These are phyloP conservation scores for Craniophora ligustri DNA, from an alignment of 2,888 invertebrate species.

Conservation along the genomic window DNA sequence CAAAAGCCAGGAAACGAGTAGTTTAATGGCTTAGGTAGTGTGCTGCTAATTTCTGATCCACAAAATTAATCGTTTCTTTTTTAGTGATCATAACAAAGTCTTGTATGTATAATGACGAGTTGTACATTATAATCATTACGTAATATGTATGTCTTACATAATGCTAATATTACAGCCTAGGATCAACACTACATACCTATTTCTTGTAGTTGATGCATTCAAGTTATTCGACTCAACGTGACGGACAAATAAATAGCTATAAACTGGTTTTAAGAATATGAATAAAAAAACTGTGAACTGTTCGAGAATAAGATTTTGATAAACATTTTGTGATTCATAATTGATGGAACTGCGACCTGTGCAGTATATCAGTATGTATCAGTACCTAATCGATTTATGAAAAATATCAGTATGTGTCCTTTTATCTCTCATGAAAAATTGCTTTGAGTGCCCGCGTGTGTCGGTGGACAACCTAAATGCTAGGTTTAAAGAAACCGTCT, in stretches of 20 bases:
- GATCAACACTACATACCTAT: background rate
- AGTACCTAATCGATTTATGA: too few relatives aligned
- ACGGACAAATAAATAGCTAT: background rate
- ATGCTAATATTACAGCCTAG: background rate
- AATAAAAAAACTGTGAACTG: background rate
- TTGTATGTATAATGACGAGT: constrained; percentile 21
- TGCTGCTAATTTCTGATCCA: constrained; percentile 6
- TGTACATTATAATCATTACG: constrained; percentile 10
- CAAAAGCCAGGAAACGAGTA: too few relatives aligned
- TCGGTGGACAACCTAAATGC: too few relatives aligned
- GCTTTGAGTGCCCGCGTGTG: too few relatives aligned
- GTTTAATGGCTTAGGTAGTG: too few relatives aligned
- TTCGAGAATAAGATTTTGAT: constrained; percentile 7
- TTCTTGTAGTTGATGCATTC: background rate
- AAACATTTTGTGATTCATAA: background rate
- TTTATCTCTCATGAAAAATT: too few relatives aligned
- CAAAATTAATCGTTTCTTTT: constrained; percentile 22
- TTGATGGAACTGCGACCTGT: too few relatives aligned
- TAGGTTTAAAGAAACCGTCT: too few relatives aligned
- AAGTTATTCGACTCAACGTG: background rate
- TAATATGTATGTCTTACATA: constrained; percentile 7
- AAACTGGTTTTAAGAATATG: constrained; percentile 4
- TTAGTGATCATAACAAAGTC: constrained; percentile 25
- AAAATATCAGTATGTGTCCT: too few relatives aligned
- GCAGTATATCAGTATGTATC: too few relatives aligned